These are phyloP conservation scores for Pseudococcus viburni DNA, from an alignment of 2,888 invertebrate species.

Conservation along the genomic window DNA sequence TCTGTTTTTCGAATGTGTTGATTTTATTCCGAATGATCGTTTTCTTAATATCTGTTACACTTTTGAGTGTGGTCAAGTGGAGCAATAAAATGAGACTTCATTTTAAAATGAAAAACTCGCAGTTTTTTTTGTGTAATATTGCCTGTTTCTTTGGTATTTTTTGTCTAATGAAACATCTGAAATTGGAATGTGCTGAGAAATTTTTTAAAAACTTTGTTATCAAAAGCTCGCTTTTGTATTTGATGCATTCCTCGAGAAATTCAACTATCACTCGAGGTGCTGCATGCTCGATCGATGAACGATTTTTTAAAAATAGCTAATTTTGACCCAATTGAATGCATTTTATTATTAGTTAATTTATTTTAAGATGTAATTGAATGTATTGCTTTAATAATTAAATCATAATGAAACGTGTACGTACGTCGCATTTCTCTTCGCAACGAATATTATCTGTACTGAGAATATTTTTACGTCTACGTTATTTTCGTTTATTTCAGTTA, in stretches of 20 bases:
- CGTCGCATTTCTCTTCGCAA: background rate
- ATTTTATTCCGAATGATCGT: background rate
- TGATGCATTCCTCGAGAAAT: too few species aligned
- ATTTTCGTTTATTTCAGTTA: too few species aligned
- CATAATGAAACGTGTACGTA: background rate
- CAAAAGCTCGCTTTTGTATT: background rate
- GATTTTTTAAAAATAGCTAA: background rate
- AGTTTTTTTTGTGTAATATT: background rate
- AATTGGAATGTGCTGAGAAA: background rate
- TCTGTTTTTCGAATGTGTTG: background rate
- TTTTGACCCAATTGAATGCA: background rate
- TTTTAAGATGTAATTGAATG: background rate
- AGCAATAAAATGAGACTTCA: background rate
- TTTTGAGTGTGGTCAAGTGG: background rate
- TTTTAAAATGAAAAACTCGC: background rate
- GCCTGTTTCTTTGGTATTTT: background rate
- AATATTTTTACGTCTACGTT: background rate
- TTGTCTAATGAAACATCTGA: background rate
- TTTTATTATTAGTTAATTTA: background rate
- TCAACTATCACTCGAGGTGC: too few species aligned
- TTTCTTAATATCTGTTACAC: background rate
- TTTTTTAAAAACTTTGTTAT: background rate
- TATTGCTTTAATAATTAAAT: conserved; percentile 15
- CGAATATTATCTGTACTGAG: background rate
- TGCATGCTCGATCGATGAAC: background rate